Base-by-base conservation (phyloP, 1,140 invertebrate species). In the Heliconius congener region DNA sequence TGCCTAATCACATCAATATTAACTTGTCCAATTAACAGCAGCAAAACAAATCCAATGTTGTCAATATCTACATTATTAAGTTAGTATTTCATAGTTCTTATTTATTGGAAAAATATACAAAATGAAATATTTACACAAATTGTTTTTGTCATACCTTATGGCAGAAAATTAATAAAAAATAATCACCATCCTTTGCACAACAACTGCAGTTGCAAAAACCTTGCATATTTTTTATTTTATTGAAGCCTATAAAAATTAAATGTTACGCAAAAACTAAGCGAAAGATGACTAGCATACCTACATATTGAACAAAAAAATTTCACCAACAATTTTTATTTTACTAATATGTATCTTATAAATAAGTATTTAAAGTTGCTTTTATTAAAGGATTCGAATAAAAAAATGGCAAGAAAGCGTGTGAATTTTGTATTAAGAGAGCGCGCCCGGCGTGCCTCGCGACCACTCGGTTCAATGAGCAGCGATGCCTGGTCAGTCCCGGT, bases 401-500 rank as follows among this genome's bases (percentile, higher is more conserved):
- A 74, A 81, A 77, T 55, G 42, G 57, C 46, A 73, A 50, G 80
- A 81, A 81, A 81, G 74, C 81, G 85, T 84, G 83, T 83, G 83
- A 84, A 84, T 83, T 81, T 80, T 74, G 42, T 52, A 77, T 73
- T 83, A 81, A 81, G 77, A 78, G 84, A 84, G 83, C 80, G 82
- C 81, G 81, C 78, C 78, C 72, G 75, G 81, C 81, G 79, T 86
- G 82, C 85, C 82, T 85, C 78, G 82, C 77, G 85, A 79, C 80
- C 85, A 89, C 82, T 60, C 89, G 83, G 87, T 77, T 86, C 91
- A 92, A 0, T 92, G 91, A 84, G 77, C 89, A 92, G 90, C 82
- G 85, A 86, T 88, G 87, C 90, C 88, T 87, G 81, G 55, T 55
- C 72, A 76, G 82, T 82, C 83, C 75, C 77, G 88, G 91, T 90